Conservation (phyloP, 2,113 vertebrate genomes). For the Barnardius zonarius region DNA sequence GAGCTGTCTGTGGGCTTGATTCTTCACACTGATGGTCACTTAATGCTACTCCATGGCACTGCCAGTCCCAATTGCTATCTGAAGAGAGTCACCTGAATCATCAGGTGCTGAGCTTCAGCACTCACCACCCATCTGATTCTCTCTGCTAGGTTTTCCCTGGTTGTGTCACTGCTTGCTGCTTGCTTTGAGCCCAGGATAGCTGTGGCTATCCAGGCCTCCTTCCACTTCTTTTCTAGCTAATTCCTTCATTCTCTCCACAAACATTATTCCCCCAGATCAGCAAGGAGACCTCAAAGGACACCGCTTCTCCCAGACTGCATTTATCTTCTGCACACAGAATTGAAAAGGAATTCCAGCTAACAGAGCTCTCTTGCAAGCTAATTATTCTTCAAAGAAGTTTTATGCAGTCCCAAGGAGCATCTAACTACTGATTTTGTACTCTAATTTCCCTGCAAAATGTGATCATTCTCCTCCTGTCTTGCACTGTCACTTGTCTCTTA, state of each 20-base stretch:
- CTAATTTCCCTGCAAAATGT: constrained; percentile 19
- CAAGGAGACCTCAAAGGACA: not conserved
- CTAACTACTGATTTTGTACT: constrained; percentile 43
- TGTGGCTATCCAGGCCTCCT: not conserved
- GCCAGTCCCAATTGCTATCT: not conserved
- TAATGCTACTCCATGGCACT: not conserved
- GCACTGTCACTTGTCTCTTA: not conserved
- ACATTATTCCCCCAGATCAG: not conserved
- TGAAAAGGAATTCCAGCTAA: constrained; percentile 12
- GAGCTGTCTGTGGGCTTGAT: not conserved
- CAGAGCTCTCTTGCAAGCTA: constrained; percentile 15
- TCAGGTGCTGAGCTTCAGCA: not conserved
- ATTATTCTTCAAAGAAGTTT: constrained; percentile 57
- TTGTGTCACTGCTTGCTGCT: not conserved
- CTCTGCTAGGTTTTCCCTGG: not conserved
- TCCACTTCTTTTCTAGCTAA: not conserved
- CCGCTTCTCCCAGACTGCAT: not conserved
- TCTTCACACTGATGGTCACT: not conserved
- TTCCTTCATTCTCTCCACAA: not conserved
- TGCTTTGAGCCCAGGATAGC: not conserved
- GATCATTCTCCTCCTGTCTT: not conserved
- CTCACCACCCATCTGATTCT: not conserved
- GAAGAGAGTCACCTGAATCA: not conserved
- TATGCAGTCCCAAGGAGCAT: constrained; percentile 19
- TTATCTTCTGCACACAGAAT: constrained; percentile 19